Percentiles rank a stretch among this genome's conserved stretches.
Conservation (phyloP, 2,113 vertebrate species). For the Haemorhous mexicanus region DNA sequence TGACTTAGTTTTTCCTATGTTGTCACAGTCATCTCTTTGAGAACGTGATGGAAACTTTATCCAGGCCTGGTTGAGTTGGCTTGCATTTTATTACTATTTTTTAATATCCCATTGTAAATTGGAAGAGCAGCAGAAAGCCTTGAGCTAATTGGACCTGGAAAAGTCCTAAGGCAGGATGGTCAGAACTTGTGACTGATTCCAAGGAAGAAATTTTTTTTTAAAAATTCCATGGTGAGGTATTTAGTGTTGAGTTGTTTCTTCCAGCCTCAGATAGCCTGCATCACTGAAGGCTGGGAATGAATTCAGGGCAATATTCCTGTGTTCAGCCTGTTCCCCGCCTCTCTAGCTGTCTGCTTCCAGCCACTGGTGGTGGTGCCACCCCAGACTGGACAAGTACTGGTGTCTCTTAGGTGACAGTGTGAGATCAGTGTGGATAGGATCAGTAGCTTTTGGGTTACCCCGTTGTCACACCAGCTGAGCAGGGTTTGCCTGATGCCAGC, state of each 20-base stretch:
- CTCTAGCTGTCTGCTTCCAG: not conserved
- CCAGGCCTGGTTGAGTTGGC: not conserved
- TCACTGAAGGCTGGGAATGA: not conserved
- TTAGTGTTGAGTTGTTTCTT: not conserved
- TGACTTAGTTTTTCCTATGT: constrained; percentile 23
- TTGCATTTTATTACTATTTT: not conserved
- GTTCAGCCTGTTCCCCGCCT: not conserved
- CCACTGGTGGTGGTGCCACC: not conserved
- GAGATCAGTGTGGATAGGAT: not conserved
- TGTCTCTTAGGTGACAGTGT: not conserved
- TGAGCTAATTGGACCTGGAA: not conserved
- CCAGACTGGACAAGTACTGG: not conserved
- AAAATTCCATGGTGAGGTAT: not conserved
- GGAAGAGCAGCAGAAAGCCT: not conserved
- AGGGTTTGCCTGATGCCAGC: not conserved
- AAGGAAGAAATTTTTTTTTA: not conserved
- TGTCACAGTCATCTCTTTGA: not conserved
- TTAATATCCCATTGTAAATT: not conserved
- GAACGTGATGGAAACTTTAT: not conserved
- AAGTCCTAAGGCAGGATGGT: not conserved
- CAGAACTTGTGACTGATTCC: not conserved
- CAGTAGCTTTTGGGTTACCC: not conserved
- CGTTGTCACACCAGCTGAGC: not conserved
- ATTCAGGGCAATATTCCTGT: not conserved
- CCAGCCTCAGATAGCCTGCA: not conserved